These are phyloP conservation scores for Coryphaenoides rupestris DNA, from an alignment of 2,113 vertebrate genomes.

Conservation along the genomic window DNA sequence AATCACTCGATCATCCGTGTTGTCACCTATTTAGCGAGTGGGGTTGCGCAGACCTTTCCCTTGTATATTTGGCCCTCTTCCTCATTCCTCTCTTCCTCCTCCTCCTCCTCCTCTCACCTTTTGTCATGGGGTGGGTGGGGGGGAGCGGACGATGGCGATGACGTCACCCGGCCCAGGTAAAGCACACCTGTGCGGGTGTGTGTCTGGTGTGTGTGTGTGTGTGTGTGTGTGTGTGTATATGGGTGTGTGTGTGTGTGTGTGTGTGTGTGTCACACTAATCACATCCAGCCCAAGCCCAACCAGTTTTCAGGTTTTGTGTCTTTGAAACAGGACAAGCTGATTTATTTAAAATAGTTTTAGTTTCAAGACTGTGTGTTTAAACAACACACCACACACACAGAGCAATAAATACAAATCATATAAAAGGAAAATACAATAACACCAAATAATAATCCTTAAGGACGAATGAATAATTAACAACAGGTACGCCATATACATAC, in stretches of 20 bases:
- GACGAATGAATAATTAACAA: no score
- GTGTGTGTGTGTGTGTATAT: slow-evolving; percentile 6
- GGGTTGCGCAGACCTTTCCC: no score
- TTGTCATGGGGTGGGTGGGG: neutral
- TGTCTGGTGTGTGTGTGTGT: slow-evolving; percentile 2
- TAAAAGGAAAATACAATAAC: no score
- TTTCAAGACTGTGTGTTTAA: no score
- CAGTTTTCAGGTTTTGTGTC: slow-evolving; percentile 42
- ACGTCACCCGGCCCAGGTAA: slow-evolving; percentile 29
- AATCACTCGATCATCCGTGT: no score
- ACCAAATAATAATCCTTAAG: no score
- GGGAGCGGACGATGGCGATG: slow-evolving; percentile 53
- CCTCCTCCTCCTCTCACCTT: slow-evolving; percentile 36
- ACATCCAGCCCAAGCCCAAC: slow-evolving; percentile 11
- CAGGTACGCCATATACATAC: no score
- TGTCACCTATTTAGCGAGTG: no score
- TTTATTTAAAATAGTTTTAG: slow-evolving; percentile 6
- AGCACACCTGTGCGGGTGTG: neutral
- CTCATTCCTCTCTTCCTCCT: neutral
- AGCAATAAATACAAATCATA: no score
- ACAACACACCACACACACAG: no score
- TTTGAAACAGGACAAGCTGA: slow-evolving; percentile 22
- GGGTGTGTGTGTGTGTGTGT: neutral
- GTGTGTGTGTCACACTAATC: neutral
- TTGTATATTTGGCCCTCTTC: neutral